Base-by-base conservation (phyloP, 2,888 invertebrate species). In the Apeira syringaria region DNA sequence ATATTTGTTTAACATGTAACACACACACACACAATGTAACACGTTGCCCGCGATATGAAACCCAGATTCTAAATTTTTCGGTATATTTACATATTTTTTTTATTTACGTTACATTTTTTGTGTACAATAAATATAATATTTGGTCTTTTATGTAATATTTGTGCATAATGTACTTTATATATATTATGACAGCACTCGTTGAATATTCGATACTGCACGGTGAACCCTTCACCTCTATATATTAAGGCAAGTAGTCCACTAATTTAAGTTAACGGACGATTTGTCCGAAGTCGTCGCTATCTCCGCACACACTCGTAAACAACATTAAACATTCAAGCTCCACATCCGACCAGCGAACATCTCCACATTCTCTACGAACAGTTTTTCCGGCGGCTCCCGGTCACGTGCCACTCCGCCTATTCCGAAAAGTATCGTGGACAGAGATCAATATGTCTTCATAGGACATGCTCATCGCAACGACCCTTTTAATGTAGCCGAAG, bases 251-350 rank as follows among this genome's bases (percentile, higher is more conserved):
- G 7, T 20, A 7, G 6, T 12, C 27, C 12, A 27, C 27, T 10
- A 27, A 12, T 27, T 4, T 7, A 4, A 6, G 2, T 12, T 9
- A 29, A 9, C 6, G 1, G 12, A 6, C 22, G 6, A 8, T 32
- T 20, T 22, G 10, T 32, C 22, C 8, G 22, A 22, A 8, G 12
- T n/a, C 22, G 12, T 7, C 5, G 13, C 13, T 12, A 32, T 22
- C 15, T 20, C 10, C 30, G 1, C 2, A 20, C 31, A 31, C 30
- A 1, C 2, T 11, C 31, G 22, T 31, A 31, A 20, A 31, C 11
- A 5, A 18, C 35, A 35, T 35, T 27, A 35, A 35, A 35, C n/a
- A 35, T 35, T 26, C 35, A 35, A n/a, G 25, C 26, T 10, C 10
- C 25, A 34, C 34, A 27, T 11, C 11, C 11, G 8, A 11, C 10